phyloP scores from a whole-genome alignment of 1,140 invertebrate species.

The Zaprionus africanus region DNA sequence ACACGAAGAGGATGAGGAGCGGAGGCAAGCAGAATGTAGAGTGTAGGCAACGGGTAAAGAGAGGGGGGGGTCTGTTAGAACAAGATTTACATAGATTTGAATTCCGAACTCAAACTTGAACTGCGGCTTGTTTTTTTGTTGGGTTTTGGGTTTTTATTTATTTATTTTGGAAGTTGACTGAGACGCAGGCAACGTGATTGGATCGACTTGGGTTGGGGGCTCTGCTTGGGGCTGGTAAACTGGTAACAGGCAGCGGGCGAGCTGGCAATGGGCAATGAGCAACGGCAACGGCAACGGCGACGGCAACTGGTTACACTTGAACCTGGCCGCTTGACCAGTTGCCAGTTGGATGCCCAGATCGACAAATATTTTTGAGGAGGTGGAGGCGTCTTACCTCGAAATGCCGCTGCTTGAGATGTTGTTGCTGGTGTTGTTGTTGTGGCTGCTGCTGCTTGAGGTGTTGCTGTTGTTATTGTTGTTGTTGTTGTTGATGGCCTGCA shows the following conservation, averaged over 20 bases:
- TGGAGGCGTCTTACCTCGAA: constrained; percentile 36
- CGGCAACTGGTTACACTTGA: constrained; percentile 80
- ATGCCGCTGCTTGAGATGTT: constrained; percentile 7
- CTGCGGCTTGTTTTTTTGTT: constrained; percentile 31
- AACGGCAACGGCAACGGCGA: background rate
- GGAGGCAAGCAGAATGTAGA: background rate
- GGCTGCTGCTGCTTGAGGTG: constrained; percentile 51
- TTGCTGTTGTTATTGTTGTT: constrained; percentile 26
- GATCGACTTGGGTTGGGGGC: background rate
- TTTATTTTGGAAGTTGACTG: constrained; percentile 28
- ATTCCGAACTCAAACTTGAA: constrained; percentile 48
- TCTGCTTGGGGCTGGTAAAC: constrained; percentile 1
- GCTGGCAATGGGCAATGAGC: constrained; percentile 1
- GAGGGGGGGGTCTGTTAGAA: constrained; percentile 44
- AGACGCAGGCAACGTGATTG: background rate
- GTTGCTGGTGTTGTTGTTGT: constrained; percentile 33
- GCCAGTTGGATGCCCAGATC: constrained; percentile 36
- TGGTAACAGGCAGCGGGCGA: background rate
- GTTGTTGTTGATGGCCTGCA: constrained; percentile 63
- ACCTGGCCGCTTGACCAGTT: constrained; percentile 61
- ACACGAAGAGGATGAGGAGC: constrained; percentile 4
- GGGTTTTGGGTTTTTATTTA: constrained; percentile 8
- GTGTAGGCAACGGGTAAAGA: too few species aligned
- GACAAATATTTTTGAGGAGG: constrained; percentile 64
- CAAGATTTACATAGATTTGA: constrained; percentile 73